Conservation (phyloP, 2,888 invertebrate genomes). For the Synergus itoensis region DNA sequence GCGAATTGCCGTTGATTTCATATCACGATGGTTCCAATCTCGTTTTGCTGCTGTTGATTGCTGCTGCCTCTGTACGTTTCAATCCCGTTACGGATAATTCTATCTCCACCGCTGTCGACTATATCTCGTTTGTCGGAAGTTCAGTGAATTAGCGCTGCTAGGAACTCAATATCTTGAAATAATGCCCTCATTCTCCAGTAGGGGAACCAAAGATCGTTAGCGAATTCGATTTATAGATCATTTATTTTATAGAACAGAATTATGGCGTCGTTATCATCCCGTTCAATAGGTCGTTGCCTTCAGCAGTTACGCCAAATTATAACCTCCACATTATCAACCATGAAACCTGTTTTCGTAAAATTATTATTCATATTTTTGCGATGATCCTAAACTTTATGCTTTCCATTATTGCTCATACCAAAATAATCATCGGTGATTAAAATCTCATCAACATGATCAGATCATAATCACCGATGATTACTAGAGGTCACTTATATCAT, state of each 20-base stretch:
- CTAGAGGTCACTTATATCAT: background rate
- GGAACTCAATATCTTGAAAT: conserved; percentile 41
- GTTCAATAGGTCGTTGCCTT: background rate
- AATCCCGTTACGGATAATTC: conserved; percentile 39
- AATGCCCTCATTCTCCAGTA: conserved; percentile 30
- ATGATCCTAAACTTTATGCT: too few species aligned
- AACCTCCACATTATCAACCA: background rate
- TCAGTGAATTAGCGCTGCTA: conserved; percentile 34
- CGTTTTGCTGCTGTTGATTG: conserved; percentile 35
- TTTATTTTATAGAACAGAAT: conserved; percentile 8
- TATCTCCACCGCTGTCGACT: conserved; percentile 37
- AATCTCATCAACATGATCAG: background rate
- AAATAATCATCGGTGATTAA: too few species aligned
- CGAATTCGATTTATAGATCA: conserved; percentile 34
- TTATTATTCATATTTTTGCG: background rate
- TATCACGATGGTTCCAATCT: conserved; percentile 39
- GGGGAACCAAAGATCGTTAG: conserved; percentile 25
- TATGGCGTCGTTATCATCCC: background rate
- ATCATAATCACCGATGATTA: background rate
- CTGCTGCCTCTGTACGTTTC: conserved; percentile 36
- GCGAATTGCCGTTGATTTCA: conserved; percentile 34
- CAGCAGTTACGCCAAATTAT: background rate
- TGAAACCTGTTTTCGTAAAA: background rate
- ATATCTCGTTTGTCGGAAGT: conserved; percentile 35
- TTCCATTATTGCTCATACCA: too few species aligned